Base-by-base conservation (phyloP, 64 coral and sea anemone species). In the Acropora yongei region DNA sequence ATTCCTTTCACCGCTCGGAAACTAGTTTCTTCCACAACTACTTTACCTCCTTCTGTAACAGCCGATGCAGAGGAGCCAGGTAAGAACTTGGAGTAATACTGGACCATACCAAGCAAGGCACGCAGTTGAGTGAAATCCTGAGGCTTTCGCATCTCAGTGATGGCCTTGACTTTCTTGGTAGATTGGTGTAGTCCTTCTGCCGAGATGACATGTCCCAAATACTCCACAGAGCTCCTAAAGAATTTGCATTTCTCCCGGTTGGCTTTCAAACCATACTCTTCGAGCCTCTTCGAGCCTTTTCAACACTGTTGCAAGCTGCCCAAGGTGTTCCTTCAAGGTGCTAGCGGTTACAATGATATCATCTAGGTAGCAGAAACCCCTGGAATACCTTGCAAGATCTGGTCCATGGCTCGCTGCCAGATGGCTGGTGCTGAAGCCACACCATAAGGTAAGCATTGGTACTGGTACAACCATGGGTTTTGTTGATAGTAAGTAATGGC, bases 221-320 rank as follows among this genome's bases (percentile, higher is more conserved):
- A 90, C 47, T 90, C 89, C 4, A 82, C 89, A 51, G 44, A 81
- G 51, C 67, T 18, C 40, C 13, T 71, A 7, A 82, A 45, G 18
- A 90, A 90, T 51, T 47, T 80, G 39, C 89, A 90, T 44, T 79
- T 90, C 55, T 80, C 65, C 19, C 44, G 63, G 78, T 82, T 91
- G 43, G 79, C 89, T 45, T 47, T 80, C 77, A 90, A 66, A 13
- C 60, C 58, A 50, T 80, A 68, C 13, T 90, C 88, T 90, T 77
- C 30, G 30, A 80, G n/a, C 5, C 13, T 90, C 88, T 90, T 77
- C 30, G 30, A 80, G n/a, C 5, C 69, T 41, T 48, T 30, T 30
- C 30, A 30, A 30, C 30, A 30, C 30, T 30, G 30, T 30, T 30
- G 30, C 30, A 30, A 30, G 16, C 63, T 6, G 3, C 77, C 1